phyloP scores from a whole-genome alignment of 2,888 invertebrate species.

The Boloria euphrosyne region DNA sequence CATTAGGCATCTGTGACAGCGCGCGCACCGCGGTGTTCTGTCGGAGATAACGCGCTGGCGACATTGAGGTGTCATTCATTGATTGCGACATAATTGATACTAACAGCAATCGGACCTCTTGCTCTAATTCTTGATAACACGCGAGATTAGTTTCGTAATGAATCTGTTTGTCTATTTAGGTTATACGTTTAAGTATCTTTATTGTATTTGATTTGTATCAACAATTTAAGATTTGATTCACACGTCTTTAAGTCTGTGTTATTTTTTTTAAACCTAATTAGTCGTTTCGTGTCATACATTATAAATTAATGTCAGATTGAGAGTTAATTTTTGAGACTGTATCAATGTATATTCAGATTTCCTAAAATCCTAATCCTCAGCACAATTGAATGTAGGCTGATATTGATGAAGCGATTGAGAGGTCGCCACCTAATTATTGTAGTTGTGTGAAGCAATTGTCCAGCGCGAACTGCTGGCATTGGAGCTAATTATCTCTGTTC shows the following conservation, averaged over 20 bases:
- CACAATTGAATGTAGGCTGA: constrained; percentile 1
- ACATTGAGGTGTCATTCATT: constrained; percentile 43
- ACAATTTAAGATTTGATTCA: no score
- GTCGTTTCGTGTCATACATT: neutral
- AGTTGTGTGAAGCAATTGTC: constrained; percentile 23
- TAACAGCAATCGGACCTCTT: constrained; percentile 7
- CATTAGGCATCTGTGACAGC: no score
- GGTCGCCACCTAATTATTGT: constrained; percentile 34
- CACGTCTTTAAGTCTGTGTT: no score
- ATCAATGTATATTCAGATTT: neutral
- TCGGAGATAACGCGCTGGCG: constrained; percentile 32
- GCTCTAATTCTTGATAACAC: constrained; percentile 22
- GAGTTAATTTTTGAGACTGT: neutral
- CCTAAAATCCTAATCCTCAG: constrained; percentile 1
- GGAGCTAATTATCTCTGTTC: constrained; percentile 20
- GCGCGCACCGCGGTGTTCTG: neutral
- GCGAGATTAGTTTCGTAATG: constrained; percentile 7
- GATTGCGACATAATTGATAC: constrained; percentile 40
- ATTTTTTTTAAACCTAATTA: no score
- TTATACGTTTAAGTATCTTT: no score
- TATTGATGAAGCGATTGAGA: constrained; percentile 25
- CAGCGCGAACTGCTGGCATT: constrained; percentile 20
- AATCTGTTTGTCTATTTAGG: neutral
- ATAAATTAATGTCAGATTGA: neutral
- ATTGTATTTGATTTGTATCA: no score